Evolutionary conservation across 2,113 vertebrate genomes (phyloP).

Genomic region (Mobula hypostoma): DNA sequence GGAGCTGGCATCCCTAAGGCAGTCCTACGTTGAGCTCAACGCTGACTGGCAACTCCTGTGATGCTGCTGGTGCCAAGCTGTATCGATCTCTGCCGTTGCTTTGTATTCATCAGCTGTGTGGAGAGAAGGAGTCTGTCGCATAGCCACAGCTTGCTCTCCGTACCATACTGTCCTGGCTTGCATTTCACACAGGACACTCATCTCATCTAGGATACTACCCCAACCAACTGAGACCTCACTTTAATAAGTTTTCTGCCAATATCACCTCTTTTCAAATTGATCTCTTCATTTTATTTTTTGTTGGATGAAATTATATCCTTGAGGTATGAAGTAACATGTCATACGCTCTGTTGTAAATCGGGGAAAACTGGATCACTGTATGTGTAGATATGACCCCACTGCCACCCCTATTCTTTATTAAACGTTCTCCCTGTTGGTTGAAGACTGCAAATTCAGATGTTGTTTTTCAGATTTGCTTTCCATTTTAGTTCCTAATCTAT

Average conservation of each 20-base stretch:
- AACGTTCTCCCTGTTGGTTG: neutral
- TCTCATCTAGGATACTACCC: too few species aligned
- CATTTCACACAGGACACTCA: too few species aligned
- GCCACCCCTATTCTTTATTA: neutral
- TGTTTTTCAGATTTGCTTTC: neutral
- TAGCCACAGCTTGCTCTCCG: too few species aligned
- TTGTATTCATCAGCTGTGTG: too few species aligned
- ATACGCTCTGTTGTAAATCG: neutral
- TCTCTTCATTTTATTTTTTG: neutral
- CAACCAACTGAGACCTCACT: too few species aligned
- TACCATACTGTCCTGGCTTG: too few species aligned
- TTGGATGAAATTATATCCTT: neutral
- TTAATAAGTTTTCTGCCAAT: neutral
- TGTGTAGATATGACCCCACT: neutral
- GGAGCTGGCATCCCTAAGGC: too few species aligned
- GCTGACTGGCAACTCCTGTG: too few species aligned
- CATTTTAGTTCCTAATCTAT: neutral
- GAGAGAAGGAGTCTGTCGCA: too few species aligned
- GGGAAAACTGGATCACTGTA: neutral
- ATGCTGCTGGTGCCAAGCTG: too few species aligned
- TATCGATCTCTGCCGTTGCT: too few species aligned
- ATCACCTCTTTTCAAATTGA: neutral
- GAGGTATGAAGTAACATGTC: neutral
- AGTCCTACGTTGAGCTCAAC: too few species aligned
- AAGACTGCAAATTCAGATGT: neutral